Conservation (phyloP, 2,888 invertebrate genomes). For the Drosophila falleni region DNA sequence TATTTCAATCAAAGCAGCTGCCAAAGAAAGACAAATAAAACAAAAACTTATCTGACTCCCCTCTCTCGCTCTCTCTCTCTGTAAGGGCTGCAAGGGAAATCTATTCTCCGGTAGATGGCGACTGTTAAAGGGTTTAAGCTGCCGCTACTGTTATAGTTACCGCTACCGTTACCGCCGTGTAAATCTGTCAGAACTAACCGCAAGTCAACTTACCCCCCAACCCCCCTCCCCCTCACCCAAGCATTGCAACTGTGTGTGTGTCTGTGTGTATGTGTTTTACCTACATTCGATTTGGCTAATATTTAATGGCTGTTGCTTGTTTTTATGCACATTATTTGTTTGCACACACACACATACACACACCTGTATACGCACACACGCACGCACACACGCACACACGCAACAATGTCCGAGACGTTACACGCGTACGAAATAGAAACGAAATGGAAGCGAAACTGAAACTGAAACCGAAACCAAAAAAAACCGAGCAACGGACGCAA, state of each 20-base stretch:
- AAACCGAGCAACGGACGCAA: constrained; percentile 39
- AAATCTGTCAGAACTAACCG: constrained; percentile 28
- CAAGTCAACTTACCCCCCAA: background rate
- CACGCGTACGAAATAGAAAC: constrained; percentile 40
- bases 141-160: constrained; percentile 10
- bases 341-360: constrained; percentile 18
- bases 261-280: constrained; percentile 36
- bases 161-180: constrained; percentile 12
- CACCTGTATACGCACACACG: background rate
- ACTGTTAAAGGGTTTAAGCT: constrained; percentile 22
- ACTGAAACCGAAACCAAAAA: constrained; percentile 22
- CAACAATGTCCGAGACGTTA: constrained; percentile 35
- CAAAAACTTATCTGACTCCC: background rate
- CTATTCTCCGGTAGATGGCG: background rate
- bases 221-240: background rate
- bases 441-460: constrained; percentile 45
- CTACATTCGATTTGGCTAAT: constrained; percentile 64
- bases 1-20: constrained; percentile 8
- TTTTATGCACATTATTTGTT: constrained; percentile 62
- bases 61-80: background rate
- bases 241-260: constrained; percentile 5
- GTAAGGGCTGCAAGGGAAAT: background rate
- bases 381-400: constrained; percentile 5
- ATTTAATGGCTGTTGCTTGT: constrained; percentile 64
- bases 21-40: background rate